phyloP scores from a whole-genome alignment of 1,140 invertebrate genomes.

The Drosophila tropicalis region DNA sequence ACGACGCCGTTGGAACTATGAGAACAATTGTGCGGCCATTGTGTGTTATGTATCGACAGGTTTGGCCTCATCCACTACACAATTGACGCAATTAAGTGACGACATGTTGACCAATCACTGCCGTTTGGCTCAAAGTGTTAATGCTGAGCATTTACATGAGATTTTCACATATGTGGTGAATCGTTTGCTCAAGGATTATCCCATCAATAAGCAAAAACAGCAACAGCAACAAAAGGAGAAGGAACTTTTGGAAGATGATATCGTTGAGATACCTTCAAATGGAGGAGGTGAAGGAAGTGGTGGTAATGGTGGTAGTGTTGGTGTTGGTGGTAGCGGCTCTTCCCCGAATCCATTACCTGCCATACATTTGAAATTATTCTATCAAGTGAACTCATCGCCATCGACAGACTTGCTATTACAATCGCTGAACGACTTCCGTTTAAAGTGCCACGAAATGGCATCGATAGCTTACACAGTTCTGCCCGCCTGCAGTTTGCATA shows the following conservation, averaged over 20 bases:
- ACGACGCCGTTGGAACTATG: constrained; percentile 93
- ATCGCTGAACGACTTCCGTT: constrained; percentile 84
- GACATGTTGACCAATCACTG: constrained; percentile 85
- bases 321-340: neutral
- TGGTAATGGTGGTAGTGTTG: constrained; percentile 48
- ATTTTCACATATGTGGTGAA: constrained; percentile 89
- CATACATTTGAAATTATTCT: constrained; percentile 90
- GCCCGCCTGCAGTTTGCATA: constrained; percentile 90
- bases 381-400: constrained; percentile 86
- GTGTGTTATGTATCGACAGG: constrained; percentile 91
- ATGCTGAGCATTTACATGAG: constrained; percentile 86
- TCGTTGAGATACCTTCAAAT: constrained; percentile 19
- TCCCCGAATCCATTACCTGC: constrained; percentile 82
- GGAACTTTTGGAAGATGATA: constrained; percentile 22
- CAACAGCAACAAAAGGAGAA: constrained; percentile 13
- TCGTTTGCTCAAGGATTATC: constrained; percentile 88
- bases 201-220: constrained; percentile 59
- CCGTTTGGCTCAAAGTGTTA: constrained; percentile 84
- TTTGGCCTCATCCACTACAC: constrained; percentile 87
- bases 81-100: constrained; percentile 85
- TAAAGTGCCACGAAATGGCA: constrained; percentile 81
- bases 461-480: constrained; percentile 89
- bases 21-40: constrained; percentile 92
- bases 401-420: constrained; percentile 85
- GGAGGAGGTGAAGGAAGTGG: constrained; percentile 7